A percentile compares a stretch with the other conserved stretches of the same genome.
Evolutionary conservation across 2,888 invertebrate species (phyloP).

Genomic region (Eurytoma adleriae): DNA sequence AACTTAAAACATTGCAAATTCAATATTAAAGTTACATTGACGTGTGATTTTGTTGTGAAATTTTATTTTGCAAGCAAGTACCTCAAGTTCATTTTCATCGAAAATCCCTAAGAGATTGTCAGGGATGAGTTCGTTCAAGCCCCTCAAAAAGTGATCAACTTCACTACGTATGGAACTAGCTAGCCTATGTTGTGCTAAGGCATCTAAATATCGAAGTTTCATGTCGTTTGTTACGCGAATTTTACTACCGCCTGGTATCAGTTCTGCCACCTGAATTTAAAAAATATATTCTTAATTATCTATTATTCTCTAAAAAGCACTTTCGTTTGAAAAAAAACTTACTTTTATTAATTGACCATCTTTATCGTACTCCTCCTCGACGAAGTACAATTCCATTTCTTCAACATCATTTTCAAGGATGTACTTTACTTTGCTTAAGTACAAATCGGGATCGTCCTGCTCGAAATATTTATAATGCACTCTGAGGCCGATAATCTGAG

Average conservation of each 20-base stretch:
- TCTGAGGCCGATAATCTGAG: constrained; percentile 94
- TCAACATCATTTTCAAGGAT: constrained; percentile 94
- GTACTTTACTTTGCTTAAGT: constrained; percentile 94
- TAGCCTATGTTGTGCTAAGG: constrained; percentile 91
- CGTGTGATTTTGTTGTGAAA: neutral
- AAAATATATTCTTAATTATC: neutral
- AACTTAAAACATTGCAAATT: constrained; percentile 78
- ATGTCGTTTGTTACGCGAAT: constrained; percentile 85
- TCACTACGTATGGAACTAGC: constrained; percentile 89
- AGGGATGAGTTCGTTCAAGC: constrained; percentile 93
- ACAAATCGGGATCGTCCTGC: constrained; percentile 96
- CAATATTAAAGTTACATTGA: neutral
- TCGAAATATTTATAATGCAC: constrained; percentile 98
- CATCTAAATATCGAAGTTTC: constrained; percentile 91
- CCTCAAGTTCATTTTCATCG: constrained; percentile 97
- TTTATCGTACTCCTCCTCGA: constrained; percentile 91
- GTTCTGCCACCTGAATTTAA: constrained; percentile 81
- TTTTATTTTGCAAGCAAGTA: constrained; percentile 68
- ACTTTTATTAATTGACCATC: constrained; percentile 86
- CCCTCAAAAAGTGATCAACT: constrained; percentile 92
- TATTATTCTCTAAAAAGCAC: neutral
- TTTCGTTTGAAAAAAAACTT: constrained; percentile 1
- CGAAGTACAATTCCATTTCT: constrained; percentile 89
- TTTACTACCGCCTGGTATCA: constrained; percentile 89
- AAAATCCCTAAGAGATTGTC: constrained; percentile 95